These are phyloP conservation scores for Drosophila tripunctata DNA, from an alignment of 2,888 invertebrate species.

Conservation along the genomic window DNA sequence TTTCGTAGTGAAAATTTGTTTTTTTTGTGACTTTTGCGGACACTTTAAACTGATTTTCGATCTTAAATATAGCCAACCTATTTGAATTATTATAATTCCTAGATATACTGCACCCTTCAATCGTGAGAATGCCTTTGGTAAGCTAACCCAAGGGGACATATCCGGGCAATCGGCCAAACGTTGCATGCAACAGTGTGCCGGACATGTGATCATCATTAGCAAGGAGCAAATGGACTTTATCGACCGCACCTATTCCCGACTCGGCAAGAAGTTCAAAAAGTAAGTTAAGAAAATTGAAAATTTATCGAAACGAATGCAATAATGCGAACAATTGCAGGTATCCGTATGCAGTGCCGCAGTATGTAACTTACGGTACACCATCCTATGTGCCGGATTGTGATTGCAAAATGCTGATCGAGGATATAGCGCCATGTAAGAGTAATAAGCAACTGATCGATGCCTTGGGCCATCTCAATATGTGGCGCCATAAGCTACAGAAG, in stretches of 20 bases:
- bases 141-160: conserved; percentile 31
- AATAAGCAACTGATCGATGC: conserved; percentile 50
- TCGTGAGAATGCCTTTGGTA: conserved; percentile 54
- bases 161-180: conserved; percentile 65
- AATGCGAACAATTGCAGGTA: conserved; percentile 51
- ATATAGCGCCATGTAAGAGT: conserved; percentile 50
- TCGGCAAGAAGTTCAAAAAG: conserved; percentile 69
- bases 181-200: conserved; percentile 63
- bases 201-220: conserved; percentile 65
- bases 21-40: too few relatives aligned
- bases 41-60: too few relatives aligned
- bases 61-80: neutral
- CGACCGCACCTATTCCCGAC: conserved; percentile 54
- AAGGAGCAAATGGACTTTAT: conserved; percentile 70
- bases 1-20: too few relatives aligned
- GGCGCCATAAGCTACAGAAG: conserved; percentile 63
- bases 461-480: conserved; percentile 62
- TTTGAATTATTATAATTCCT: neutral
- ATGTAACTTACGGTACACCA: conserved; percentile 54
- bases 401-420: conserved; percentile 64
- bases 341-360: conserved; percentile 34
- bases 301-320: too few relatives aligned
- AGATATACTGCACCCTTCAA: conserved; percentile 71
- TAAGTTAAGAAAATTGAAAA: conserved; percentile 8
- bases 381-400: conserved; percentile 40